Conservation (phyloP, 2,113 vertebrate genomes). For the Melanocharis versteri region DNA sequence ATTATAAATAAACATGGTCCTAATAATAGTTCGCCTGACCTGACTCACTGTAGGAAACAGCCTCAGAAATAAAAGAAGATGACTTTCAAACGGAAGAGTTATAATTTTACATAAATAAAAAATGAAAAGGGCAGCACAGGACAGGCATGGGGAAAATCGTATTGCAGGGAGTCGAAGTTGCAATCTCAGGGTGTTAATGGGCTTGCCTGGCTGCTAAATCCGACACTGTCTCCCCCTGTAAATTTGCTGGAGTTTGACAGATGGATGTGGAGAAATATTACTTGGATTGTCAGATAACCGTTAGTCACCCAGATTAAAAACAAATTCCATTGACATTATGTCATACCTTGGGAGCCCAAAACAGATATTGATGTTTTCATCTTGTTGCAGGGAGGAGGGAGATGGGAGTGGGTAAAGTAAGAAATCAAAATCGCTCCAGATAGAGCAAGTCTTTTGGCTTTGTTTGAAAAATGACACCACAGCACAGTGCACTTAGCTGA, state of each 20-base stretch:
- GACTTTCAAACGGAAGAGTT: conserved; percentile 35
- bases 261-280: conserved; percentile 39
- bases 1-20: conserved; percentile 70
- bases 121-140: conserved; percentile 35
- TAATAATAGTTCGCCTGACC: conserved; percentile 67
- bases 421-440: conserved; percentile 31
- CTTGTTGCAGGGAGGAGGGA: conserved; percentile 17
- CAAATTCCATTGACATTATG: conserved; percentile 46
- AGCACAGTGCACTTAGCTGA: background rate
- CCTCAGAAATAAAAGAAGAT: conserved; percentile 44
- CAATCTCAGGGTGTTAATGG: conserved; percentile 6
- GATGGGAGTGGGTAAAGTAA: conserved; percentile 5
- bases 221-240: background rate
- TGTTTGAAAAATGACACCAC: conserved; percentile 33
- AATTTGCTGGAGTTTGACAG: background rate
- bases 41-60: conserved; percentile 48
- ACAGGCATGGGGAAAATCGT: background rate
- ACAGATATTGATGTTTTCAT: conserved; percentile 54
- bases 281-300: conserved; percentile 51
- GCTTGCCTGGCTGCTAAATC: background rate
- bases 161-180: background rate
- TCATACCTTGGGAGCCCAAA: conserved; percentile 13
- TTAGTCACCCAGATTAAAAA: conserved; percentile 51
- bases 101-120: conserved; percentile 32
- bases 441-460: background rate